Percentiles rank a stretch among this genome's conserved stretches.
These are phyloP conservation scores for Ophion obscuratus DNA, from an alignment of 2,888 invertebrate genomes.

Conservation along the genomic window DNA sequence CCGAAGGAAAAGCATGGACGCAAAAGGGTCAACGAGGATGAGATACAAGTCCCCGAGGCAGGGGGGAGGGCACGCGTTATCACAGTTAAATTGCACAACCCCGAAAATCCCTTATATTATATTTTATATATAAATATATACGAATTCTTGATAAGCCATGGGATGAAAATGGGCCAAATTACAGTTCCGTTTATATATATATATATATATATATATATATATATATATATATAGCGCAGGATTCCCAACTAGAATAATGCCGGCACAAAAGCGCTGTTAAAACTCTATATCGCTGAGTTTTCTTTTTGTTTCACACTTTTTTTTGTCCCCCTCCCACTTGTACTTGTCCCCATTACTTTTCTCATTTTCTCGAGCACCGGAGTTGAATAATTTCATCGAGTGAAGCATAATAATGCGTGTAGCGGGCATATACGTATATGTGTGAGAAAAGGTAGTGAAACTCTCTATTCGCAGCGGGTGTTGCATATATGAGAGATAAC, in stretches of 20 bases:
- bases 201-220: too few species aligned
- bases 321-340: conserved; percentile 6
- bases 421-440: background rate
- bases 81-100: conserved; percentile 60
- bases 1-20: conserved; percentile 48
- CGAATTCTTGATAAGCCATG: conserved; percentile 53
- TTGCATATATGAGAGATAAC: background rate
- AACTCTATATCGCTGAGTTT: conserved; percentile 14
- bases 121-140: conserved; percentile 50
- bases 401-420: conserved; percentile 20
- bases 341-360: conserved; percentile 38
- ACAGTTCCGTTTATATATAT: conserved; percentile 15
- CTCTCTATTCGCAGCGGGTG: background rate
- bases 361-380: conserved; percentile 47
- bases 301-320: conserved; percentile 14
- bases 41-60: conserved; percentile 29
- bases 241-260: conserved; percentile 40
- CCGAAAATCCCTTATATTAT: conserved; percentile 53
- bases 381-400: conserved; percentile 55
- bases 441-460: conserved; percentile 16
- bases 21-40: conserved; percentile 51
- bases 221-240: background rate
- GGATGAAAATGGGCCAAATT: conserved; percentile 45
- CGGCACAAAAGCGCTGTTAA: conserved; percentile 16
- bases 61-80: conserved; percentile 33